These are phyloP conservation scores for Graphium colonna DNA, from an alignment of 2,888 invertebrate species.

Conservation along the genomic window DNA sequence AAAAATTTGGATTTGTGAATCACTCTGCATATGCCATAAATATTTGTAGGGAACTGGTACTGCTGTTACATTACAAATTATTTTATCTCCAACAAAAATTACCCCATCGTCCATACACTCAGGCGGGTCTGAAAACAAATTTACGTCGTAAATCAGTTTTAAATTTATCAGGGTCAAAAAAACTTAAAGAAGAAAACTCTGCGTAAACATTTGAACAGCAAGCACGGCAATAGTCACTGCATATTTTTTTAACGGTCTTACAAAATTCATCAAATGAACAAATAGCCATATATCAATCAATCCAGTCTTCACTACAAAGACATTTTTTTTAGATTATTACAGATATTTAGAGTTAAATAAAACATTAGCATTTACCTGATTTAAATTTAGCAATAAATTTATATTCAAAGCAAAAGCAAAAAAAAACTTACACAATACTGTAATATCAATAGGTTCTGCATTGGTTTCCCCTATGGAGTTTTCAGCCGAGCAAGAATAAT, in stretches of 20 bases:
- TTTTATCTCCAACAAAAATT: slow-evolving; percentile 56
- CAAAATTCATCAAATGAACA: background rate
- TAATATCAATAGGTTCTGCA: slow-evolving; percentile 54
- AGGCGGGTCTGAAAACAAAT: slow-evolving; percentile 58
- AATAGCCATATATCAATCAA: background rate
- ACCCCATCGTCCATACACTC: slow-evolving; percentile 61
- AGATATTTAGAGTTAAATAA: slow-evolving; percentile 2
- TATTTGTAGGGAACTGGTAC: slow-evolving; percentile 62
- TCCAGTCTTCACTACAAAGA: too few relatives aligned
- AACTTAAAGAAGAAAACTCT: too few relatives aligned
- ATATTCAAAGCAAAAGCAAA: background rate
- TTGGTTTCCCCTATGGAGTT: slow-evolving; percentile 62
- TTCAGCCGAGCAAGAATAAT: slow-evolving; percentile 61
- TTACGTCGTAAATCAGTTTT: too few relatives aligned
- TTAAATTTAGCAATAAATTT: background rate
- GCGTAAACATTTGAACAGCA: too few relatives aligned
- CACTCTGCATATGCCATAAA: slow-evolving; percentile 66
- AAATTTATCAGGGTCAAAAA: too few relatives aligned
- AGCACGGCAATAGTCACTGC: too few relatives aligned
- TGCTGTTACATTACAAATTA: slow-evolving; percentile 59
- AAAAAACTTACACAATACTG: slow-evolving; percentile 57
- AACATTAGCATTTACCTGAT: background rate
- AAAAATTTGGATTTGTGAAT: slow-evolving; percentile 59
- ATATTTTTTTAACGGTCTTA: too few relatives aligned
- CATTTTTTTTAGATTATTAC: background rate